Conservation (phyloP, 2,888 invertebrate genomes). For the Tenthredo distinguenda region DNA sequence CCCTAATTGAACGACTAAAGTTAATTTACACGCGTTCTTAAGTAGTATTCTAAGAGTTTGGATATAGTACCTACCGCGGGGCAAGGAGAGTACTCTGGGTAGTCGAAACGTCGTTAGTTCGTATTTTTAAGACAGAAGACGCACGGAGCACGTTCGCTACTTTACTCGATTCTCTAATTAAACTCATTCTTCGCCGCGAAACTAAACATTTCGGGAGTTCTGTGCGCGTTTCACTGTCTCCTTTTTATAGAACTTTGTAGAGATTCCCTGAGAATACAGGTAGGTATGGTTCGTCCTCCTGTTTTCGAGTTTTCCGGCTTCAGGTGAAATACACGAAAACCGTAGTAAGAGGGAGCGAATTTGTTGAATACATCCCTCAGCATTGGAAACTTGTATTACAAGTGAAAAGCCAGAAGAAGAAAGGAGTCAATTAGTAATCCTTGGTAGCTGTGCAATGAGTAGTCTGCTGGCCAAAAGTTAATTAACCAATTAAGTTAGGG, state of each 20-base stretch:
- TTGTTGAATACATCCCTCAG: not conserved
- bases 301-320: not conserved
- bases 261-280: not conserved
- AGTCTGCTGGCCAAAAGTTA: conserved; percentile 5
- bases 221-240: not conserved
- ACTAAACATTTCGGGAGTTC: not conserved
- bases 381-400: not conserved
- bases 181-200: not conserved
- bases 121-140: conserved; percentile 35
- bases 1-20: conserved; percentile 42
- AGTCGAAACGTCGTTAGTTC: conserved; percentile 25
- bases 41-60: conserved; percentile 40
- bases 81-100: not conserved
- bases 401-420: not conserved
- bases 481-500: not conserved
- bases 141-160: not conserved
- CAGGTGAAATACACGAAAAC: not conserved
- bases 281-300: not conserved
- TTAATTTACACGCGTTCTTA: conserved; percentile 47
- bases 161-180: conserved; percentile 49
- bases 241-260: not conserved
- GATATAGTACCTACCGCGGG: not conserved
- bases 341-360: not conserved
- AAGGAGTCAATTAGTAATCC: not conserved
- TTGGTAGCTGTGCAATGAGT: not conserved